A percentile compares a stretch with the other conserved stretches of the same genome.
Conservation (phyloP, 2,888 invertebrate genomes). For the Onthophagus sagittarius region DNA sequence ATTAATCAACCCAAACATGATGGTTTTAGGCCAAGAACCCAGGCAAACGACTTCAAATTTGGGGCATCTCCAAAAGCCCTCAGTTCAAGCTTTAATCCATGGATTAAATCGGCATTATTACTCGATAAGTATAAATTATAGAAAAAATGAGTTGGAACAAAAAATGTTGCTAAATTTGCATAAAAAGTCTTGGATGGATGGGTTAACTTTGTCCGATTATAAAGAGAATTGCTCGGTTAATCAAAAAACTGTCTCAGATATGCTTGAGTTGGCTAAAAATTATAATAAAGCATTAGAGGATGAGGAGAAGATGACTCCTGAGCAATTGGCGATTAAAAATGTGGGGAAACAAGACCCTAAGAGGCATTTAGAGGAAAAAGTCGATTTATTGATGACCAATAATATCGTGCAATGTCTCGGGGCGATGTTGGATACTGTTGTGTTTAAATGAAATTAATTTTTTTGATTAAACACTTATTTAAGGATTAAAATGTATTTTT, state of each 20-base stretch:
- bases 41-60: constrained; percentile 98
- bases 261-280: constrained; percentile 95
- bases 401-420: constrained; percentile 98
- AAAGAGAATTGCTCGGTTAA: constrained; percentile 90
- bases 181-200: constrained; percentile 99
- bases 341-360: constrained; percentile 99
- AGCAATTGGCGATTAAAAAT: constrained; percentile 98
- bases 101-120: constrained; percentile 98
- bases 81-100: constrained; percentile 98
- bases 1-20: constrained; percentile 98
- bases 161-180: constrained; percentile 98
- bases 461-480: neutral
- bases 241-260: constrained; percentile 90
- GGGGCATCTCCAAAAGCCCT: constrained; percentile 97
- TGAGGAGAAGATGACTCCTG: constrained; percentile 99
- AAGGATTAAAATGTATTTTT: neutral
- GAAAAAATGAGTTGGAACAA: constrained; percentile 98
- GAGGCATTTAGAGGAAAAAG: constrained; percentile 98
- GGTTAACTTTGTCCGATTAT: constrained; percentile 85
- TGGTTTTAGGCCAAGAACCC: constrained; percentile 98
- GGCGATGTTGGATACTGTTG: constrained; percentile 91
- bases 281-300: constrained; percentile 91
- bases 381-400: constrained; percentile 92
- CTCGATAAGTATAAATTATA: constrained; percentile 98
- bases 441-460: constrained; percentile 67